Conservation (phyloP, 2,888 invertebrate species). For the Salpingus planirostris region DNA sequence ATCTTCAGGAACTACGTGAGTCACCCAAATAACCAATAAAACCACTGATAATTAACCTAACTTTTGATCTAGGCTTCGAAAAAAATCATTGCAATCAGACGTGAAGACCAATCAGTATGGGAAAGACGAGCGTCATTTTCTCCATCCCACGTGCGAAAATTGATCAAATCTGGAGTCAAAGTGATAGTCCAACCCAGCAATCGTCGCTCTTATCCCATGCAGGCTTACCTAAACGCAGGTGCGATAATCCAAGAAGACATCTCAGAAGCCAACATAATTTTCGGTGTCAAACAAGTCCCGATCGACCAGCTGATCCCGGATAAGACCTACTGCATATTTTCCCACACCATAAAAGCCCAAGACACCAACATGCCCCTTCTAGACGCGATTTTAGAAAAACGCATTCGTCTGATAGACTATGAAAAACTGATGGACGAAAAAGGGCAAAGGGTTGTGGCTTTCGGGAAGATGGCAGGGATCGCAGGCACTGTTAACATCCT, state of each 20-base stretch:
- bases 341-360: conserved; percentile 99
- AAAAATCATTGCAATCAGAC: conserved; percentile 73
- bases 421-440: conserved; percentile 87
- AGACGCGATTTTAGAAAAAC: conserved; percentile 92
- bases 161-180: conserved; percentile 81
- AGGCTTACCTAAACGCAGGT: conserved; percentile 87
- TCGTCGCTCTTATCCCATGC: conserved; percentile 94
- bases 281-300: conserved; percentile 95
- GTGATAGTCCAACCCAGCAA: conserved; percentile 99
- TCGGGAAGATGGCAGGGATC: conserved; percentile 97
- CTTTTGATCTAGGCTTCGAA: not conserved
- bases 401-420: conserved; percentile 94
- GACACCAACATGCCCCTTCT: conserved; percentile 95
- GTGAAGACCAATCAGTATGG: conserved; percentile 94
- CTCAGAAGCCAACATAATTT: conserved; percentile 89
- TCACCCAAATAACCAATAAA: too few species aligned
- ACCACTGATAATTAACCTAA: too few species aligned
- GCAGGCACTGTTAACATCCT: conserved; percentile 98
- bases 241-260: conserved; percentile 94
- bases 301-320: conserved; percentile 87
- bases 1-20: too few species aligned
- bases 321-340: conserved; percentile 98
- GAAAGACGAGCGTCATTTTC: conserved; percentile 91
- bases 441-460: conserved; percentile 91
- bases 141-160: conserved; percentile 80